Conservation (phyloP, 2,888 invertebrate genomes). For the Eristalis intricaria region DNA sequence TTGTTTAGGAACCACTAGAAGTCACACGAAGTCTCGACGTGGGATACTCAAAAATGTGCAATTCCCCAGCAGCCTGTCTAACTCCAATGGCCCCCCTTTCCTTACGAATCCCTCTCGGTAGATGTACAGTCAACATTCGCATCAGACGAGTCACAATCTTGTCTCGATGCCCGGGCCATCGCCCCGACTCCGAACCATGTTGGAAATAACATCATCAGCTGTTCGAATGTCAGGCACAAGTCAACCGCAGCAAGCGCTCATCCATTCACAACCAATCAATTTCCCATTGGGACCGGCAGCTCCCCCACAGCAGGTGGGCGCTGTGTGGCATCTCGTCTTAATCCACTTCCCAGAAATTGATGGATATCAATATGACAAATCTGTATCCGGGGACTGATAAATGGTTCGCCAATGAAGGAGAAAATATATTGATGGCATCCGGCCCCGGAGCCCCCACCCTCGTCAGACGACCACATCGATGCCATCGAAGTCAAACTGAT, state of each 20-base stretch:
- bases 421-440: slow-evolving; percentile 67
- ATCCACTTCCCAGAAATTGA: slow-evolving; percentile 46
- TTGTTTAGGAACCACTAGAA: too few species aligned
- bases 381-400: slow-evolving; percentile 52
- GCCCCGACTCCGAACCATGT: too few species aligned
- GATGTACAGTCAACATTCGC: too few species aligned
- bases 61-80: too few species aligned
- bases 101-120: too few species aligned
- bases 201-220: background rate
- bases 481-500: slow-evolving; percentile 60
- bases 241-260: background rate
- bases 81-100: too few species aligned
- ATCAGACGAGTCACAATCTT: too few species aligned
- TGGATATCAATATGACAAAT: slow-evolving; percentile 68
- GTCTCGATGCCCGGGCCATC: too few species aligned
- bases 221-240: background rate
- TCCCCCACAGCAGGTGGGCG: background rate
- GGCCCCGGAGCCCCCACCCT: slow-evolving; percentile 37
- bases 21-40: too few species aligned
- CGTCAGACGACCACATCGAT: slow-evolving; percentile 28
- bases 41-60: too few species aligned
- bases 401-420: slow-evolving; percentile 60
- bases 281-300: background rate
- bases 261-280: background rate
- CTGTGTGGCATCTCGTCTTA: slow-evolving; percentile 9